Base-by-base conservation (phyloP, 2,797 vertebrate genomes). In the Dendrocincla tyrannina region DNA sequence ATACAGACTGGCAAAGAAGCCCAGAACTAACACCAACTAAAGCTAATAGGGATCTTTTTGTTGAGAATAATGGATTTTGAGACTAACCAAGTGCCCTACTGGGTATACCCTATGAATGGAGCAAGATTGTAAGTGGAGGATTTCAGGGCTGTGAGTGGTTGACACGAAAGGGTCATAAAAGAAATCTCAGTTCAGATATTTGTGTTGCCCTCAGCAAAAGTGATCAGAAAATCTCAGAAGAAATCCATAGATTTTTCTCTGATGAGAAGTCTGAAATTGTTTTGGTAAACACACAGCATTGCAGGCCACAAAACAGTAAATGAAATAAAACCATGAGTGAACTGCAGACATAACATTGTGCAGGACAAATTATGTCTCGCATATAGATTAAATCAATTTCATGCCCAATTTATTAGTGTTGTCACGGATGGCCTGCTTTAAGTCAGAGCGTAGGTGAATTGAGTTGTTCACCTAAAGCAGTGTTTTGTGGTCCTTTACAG, bases 361-460 rank as follows among this genome's bases (percentile, higher is more conserved):
- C 41, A 81, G 91, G 85, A 96, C 88, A 97, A 97, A 96, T 97
- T 93, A 94, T 88, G 59, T 80, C 68, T 96, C 58, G 83, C 89
- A 53, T 95, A 94, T 35, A 97, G 92, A 95, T 96, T 95, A 97
- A 97, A 97, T 95, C 95, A 97, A 96, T 97, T 97, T 97, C 92
- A 97, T 96, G 95, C 92, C 94, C 94, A 96, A 79, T 97, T 96
- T 97, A 96, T 98, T 97, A 96, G 69, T 84, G 41, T 75, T 95
- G 74, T 96, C 91, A 95, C 0, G 2, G 93, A 83, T 95, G 81
- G 67, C 81, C 91, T 97, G 47, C 88, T 93, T 33, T 77, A 82
- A 97, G 67, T 92, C 81, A 94, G 72, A 96, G 75, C 66, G 63
- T 78, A 80, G 72, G 94, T 95, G 94, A 96, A 96, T 59, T 95